Evolutionary conservation across 2,113 vertebrate genomes (phyloP), one percentile per base, ranked within the genome.

Genomic region (Nothocercus nigrocapillus): DNA sequence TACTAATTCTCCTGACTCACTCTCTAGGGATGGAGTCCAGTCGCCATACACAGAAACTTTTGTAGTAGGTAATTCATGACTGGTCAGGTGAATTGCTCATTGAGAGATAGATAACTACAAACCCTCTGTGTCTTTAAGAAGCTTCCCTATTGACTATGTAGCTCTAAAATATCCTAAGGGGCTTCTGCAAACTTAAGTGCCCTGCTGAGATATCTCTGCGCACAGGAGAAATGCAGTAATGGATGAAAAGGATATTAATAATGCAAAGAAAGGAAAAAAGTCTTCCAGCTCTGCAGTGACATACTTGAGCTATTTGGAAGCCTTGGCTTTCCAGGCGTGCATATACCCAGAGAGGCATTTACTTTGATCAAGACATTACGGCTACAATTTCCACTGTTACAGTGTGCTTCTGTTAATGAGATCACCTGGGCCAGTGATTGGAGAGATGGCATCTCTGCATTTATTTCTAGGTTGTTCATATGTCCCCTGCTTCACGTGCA

Each of bases 171-270:
- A 81, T n/a, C 76, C 66, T 76, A 10, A 64, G 69, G 68, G 24
- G 5, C n/a, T 92, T 42, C 77, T 79, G 58, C 22, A 89, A 85
- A n/a, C 72, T 54, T 72, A 1, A 76, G 47, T 40, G 92, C 13
- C 76, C 94, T 51, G 45, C 83, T 79, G 94, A 90, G 85, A 32
- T 8, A 44, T 77, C 61, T 51, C 59, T 66, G 28, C 73, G n/a
- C 59, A 85, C 70, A 88, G 73, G 54, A 83, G 84, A 82, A 79
- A 82, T 22, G 17, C 28, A 47, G 84, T 63, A 90, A 70, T 61
- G 81, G 80, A 85, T 64, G 44, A 66, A 68, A 82, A 82, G 47
- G 36, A 82, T 74, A 92, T 95, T 90, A 94, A 97, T 89, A 96
- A 90, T 27, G 34, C 63, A 92, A 68, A 68, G 38, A 78, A 67